These are phyloP conservation scores for Eupithecia pulchellata DNA, from an alignment of 2,888 invertebrate genomes.

Conservation along the genomic window DNA sequence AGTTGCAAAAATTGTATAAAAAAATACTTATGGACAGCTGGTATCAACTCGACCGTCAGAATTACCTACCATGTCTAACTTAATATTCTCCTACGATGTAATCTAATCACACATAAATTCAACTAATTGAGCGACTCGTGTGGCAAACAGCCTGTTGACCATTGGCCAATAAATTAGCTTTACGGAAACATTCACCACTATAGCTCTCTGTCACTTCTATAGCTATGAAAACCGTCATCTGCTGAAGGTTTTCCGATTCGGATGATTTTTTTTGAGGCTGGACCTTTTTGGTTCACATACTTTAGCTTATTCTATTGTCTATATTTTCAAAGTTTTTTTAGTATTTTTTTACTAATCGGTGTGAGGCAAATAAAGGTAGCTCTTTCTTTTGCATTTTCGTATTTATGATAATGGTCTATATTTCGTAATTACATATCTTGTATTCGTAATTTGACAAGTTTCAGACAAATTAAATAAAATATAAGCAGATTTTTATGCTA, in stretches of 20 bases:
- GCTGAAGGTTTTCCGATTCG: not conserved
- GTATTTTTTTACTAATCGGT: no score
- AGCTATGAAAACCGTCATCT: not conserved
- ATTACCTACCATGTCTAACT: not conserved
- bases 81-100: not conserved
- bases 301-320: no score
- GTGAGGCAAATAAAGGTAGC: no score
- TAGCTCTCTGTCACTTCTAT: slow-evolving; percentile 4
- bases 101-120: slow-evolving; percentile 13
- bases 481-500: no score
- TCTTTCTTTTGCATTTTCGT: no score
- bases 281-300: no score
- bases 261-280: no score
- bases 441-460: not conserved
- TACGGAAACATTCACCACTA: slow-evolving; percentile 37
- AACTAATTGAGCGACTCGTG: slow-evolving; percentile 25
- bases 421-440: no score
- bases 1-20: no score
- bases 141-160: slow-evolving; percentile 29
- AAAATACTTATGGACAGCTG: no score
- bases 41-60: not conserved
- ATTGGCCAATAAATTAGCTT: slow-evolving; percentile 45
- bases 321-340: no score
- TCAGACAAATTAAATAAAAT: not conserved
- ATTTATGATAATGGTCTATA: no score